Evolutionary conservation across 2,113 vertebrate species (phyloP), one percentile per base, ranked within the genome.

Genomic region (Morone chrysops): DNA sequence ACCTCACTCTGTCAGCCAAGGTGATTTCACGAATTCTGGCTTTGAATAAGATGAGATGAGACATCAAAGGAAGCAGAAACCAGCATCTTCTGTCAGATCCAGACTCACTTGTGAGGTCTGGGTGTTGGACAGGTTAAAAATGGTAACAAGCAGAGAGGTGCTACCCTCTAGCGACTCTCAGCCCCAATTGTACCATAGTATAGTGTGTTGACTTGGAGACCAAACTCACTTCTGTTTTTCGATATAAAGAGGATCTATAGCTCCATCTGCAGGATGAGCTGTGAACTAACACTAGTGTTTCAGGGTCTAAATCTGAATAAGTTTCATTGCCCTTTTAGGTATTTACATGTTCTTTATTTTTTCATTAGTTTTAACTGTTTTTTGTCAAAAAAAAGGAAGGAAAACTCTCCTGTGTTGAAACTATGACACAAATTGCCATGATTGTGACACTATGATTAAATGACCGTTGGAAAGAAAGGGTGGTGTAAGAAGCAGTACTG

Each of bases 91-190:
- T 47, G 70, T 89, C 68, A 74, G 57, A 50, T 54, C 41, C 61
- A 41, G 31, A 38, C 13, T 67, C 66, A 73, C 45, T 65, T 72
- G 38, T 74, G 13, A 53, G 17, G 36, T 16, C 60, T 3, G 11
- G 20, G 41, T 12, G 36, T 65, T 36, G 8, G 40, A 77, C 20
- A 47, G 45, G 41, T 50, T 38, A 38, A 41, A 48, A 13, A 3
- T 9, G 25, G 38, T 47, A 25, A 59, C 22, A 22, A 20, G 13
- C 40, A 59, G 70, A 57, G 54, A 79, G 71, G 73, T 92, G 75
- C 93, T 90, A 25, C 92, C 91, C 91, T 82, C 91, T 94, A 84
- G 89, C 22, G 92, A 81, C 69, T 72, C 41, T 17, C n/a, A 25
- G 57, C 12, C 48, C 25, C 17, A 36, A 71, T 50, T 75, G 77